A percentile compares a stretch with the other conserved stretches of the same genome.
Conservation (phyloP, 30 jellyfish, hydroid and myxozoan species). For the Morbakka virulenta region DNA sequence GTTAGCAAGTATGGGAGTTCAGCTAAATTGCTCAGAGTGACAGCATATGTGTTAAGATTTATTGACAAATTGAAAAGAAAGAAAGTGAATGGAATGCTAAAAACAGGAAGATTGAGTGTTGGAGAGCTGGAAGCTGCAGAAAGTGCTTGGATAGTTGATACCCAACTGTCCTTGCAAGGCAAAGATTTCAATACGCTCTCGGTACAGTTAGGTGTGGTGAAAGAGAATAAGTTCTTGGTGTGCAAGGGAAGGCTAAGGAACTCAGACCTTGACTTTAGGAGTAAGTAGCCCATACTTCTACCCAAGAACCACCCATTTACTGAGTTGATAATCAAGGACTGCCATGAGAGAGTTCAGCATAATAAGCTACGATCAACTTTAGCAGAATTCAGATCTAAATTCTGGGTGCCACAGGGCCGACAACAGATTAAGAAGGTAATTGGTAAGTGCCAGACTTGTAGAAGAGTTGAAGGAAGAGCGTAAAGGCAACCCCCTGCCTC, state of each 20-base stretch:
- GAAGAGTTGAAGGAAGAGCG: conserved; percentile 13
- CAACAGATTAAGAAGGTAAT: conserved; percentile 33
- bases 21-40: no score
- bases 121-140: no score
- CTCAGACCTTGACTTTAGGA: conserved; percentile 12
- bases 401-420: conserved; percentile 52
- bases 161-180: no score
- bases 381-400: conserved; percentile 36
- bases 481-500: conserved; percentile 7
- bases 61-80: no score
- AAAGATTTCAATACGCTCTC: no score
- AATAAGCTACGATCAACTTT: conserved; percentile 21
- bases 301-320: conserved; percentile 27
- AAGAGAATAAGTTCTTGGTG: no score
- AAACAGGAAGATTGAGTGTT: no score
- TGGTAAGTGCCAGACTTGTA: conserved; percentile 18
- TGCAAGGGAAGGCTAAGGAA: conserved; percentile 34
- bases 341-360: conserved; percentile 34
- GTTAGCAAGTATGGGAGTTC: no score
- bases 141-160: no score
- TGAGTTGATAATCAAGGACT: conserved; percentile 3
- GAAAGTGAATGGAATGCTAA: no score
- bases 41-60: no score
- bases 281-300: conserved; percentile 33
- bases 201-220: no score